Base-by-base conservation (phyloP, 35 echinoderm and acorn worm species). In the Apostichopus californicus region DNA sequence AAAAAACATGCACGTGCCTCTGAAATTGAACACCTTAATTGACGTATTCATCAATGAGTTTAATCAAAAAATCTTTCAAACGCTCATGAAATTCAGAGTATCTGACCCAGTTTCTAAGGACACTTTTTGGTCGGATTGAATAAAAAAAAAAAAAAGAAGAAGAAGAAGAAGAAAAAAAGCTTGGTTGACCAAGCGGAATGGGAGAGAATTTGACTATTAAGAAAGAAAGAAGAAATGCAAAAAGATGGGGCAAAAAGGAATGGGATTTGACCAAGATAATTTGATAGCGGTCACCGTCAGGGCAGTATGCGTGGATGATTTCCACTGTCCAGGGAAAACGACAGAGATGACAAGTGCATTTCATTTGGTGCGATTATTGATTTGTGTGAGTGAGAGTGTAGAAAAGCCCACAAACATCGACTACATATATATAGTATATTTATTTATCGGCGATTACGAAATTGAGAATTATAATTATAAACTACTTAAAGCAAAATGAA, bases 51-150 rank as follows among this genome's bases (percentile, higher is more conserved):
- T 82, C 34, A 82, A 28, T 82, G 79, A 82, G 55, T 82, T 82
- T 82, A 82, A 82, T 82, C 55, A 82, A 5, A 82, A 82, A 82
- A 34, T 82, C 79, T 82, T 66, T 82, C 79, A 54, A 55, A 52
- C 79, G 79, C 55, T 82, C 79, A 82, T 54, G 17, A 56, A 82
- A 82, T 54, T 15, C 79, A 82, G 79, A 18, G 24, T 46, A 82
- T 54, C 79, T 82, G 79, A 82, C 79, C 79, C 79, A 82, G 79
- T 82, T 82, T 46, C 18, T 52, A 15, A 78, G 21, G 55, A 82
- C 55, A 34, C 55, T 82, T 46, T 46, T 82, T 82, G 7, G 46
- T 26, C 79, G 54, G 55, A 8, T 82, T 82, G 24, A 8, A 55
- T 18, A 34, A 28, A 82, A 56, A 46, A 46, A 46, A 46, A 46